Base-by-base conservation (phyloP, 2,113 vertebrate genomes). In the Thermophis baileyi region DNA sequence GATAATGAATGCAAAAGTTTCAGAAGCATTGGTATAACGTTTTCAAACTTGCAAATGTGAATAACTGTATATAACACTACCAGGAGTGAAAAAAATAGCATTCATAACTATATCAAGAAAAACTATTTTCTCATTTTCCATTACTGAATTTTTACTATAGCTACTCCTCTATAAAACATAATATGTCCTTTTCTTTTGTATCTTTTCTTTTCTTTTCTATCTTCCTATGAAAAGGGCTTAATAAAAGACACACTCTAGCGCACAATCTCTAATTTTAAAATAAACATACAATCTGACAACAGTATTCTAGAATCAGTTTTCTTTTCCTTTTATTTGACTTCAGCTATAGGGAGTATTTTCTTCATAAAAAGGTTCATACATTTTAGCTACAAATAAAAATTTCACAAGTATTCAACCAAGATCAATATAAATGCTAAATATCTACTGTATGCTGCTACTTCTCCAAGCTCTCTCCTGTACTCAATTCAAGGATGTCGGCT, bases 341-440 rank as follows among this genome's bases (percentile, higher is more conserved):
- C 96, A 96, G 93, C 63, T 89, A 91, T 57, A 90, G 91, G 85
- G 63, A 24, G 90, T 94, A 85, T 9, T 54, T 24, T 51, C 53
- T 94, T 95, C 96, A 95, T 86, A 91, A 92, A 97, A 97, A 97
- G 98, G 96, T 97, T 97, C 97, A 97, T 96, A 96, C 96, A 96
- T 95, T 97, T 97, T 95, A 97, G 96, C 95, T 94, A 97, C 85
- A 97, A 98, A 98, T 98, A 98, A 98, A 98, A 98, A 98, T 97
- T 87, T 97, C 97, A 96, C 97, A 98, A 96, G 97, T 95, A 96
- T 96, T 95, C 96, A 89, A 95, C 94, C 91, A 97, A 97, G 97
- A 98, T 98, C 98, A 98, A 98, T 98, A 97, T 89, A 96, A 96
- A 95, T 97, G 97, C 97, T 98, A 97, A 97, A 98, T 97, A 97